Base-by-base conservation (phyloP, 2,888 invertebrate genomes). In the Litoditis marina region DNA sequence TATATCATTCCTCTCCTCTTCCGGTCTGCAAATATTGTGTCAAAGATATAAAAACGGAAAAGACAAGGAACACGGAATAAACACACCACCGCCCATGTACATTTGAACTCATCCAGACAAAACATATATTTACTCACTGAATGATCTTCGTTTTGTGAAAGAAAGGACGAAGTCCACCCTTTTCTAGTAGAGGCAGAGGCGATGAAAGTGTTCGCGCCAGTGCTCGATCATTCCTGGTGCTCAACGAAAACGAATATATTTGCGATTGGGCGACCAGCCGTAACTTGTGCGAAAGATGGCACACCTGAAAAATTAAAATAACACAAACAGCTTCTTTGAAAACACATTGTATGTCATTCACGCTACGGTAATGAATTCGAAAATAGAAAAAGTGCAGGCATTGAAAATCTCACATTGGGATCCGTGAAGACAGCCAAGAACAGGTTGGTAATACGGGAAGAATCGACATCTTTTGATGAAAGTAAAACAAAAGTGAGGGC, bases 371-470 rank as follows among this genome's bases (percentile, higher is more conserved):
- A n/a, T n/a, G n/a, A n/a, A n/a, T n/a, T n/a, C n/a, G n/a, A n/a
- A n/a, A n/a, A n/a, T n/a, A n/a, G n/a, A n/a, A n/a, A n/a, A n/a
- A 49, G 22, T 8, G 16, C n/a, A 49, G 25, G n/a, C 50, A 51
- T 13, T 13, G 11, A 8, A 16, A 51, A 2, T 7, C 1, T 51
- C 19, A 53, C 59, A 39, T 65, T 36, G 1, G 52, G 44, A 42
- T 68, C 62, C 0, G 68, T 61, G 63, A 68, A 71, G 2, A 71
- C 58, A 30, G 58, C 36, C 44, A 71, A 31, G 49, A 66, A 68
- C 22, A 55, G 52, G 7, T 56, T 7, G 28, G 52, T 62, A 2
- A 71, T 25, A 11, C 47, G 8, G 5, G 64, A 56, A 2, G 61
- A 27, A 28, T 71, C 64, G 6, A 53, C 31, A 5, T 31, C 54